These are phyloP conservation scores for Halcyon malimbica DNA, from an alignment of 2,113 vertebrate genomes.

Conservation along the genomic window DNA sequence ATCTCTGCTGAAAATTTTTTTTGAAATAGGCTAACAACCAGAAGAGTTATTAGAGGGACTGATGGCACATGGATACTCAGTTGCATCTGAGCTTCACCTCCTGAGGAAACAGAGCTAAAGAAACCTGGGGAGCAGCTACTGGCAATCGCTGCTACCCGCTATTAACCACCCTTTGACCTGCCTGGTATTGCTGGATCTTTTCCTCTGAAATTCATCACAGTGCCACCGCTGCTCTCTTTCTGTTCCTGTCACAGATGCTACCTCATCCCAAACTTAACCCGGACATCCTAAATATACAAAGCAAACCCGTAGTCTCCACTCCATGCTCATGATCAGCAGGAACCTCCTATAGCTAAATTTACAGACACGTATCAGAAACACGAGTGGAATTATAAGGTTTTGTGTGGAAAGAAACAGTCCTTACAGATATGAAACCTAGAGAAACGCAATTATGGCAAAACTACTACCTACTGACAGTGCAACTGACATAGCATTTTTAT, in stretches of 20 bases:
- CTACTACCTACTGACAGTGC: background rate
- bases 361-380: background rate
- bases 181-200: background rate
- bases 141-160: background rate
- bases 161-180: background rate
- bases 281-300: background rate
- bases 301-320: background rate
- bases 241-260: conserved; percentile 24
- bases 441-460: conserved; percentile 29
- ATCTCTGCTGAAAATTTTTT: background rate
- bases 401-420: conserved; percentile 20
- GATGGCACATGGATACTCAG: background rate
- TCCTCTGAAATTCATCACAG: background rate
- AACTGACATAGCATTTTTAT: background rate
- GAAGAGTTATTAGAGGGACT: background rate
- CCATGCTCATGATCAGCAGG: background rate
- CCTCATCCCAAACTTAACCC: background rate
- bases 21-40: background rate
- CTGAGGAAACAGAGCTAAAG: background rate
- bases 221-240: background rate
- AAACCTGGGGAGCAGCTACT: background rate
- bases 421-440: conserved; percentile 31
- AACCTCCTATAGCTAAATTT: background rate
- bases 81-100: background rate
- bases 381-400: fast-evolving